These are phyloP conservation scores for Cydia strobilella DNA, from an alignment of 1,140 invertebrate species.

Conservation along the genomic window DNA sequence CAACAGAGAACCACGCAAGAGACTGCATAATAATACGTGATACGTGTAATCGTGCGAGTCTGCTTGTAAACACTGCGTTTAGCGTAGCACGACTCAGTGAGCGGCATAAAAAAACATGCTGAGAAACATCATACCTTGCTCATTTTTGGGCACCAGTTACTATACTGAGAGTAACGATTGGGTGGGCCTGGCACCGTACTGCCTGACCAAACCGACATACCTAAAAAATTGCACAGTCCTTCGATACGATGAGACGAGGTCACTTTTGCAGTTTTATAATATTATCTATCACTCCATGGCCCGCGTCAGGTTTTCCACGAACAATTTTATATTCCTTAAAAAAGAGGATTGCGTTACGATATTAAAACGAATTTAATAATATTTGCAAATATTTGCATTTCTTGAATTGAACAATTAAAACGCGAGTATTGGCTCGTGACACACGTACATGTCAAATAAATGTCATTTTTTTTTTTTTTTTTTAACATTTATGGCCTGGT, in stretches of 20 bases:
- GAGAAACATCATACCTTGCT: slow-evolving; percentile 57
- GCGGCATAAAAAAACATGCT: slow-evolving; percentile 13
- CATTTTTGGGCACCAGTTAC: slow-evolving; percentile 73
- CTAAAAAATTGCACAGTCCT: slow-evolving; percentile 72
- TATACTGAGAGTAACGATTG: slow-evolving; percentile 64
- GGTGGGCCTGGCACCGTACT: slow-evolving; percentile 66
- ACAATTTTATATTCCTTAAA: not conserved
- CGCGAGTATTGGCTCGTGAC: not conserved
- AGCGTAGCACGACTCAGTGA: not conserved
- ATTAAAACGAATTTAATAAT: not conserved
- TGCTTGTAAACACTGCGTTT: slow-evolving; percentile 23
- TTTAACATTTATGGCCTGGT: too few species aligned
- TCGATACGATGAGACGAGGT: slow-evolving; percentile 63
- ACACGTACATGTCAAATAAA: slow-evolving; percentile 3
- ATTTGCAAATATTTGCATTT: not conserved
- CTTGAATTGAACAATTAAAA: slow-evolving; percentile 3
- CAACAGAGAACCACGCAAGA: slow-evolving; percentile 27
- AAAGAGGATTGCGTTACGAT: not conserved
- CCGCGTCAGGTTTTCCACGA: not conserved
- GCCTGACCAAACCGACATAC: slow-evolving; percentile 79
- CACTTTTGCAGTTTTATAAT: slow-evolving; percentile 42
- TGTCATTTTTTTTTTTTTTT: not conserved
- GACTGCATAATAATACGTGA: slow-evolving; percentile 31
- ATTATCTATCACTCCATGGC: slow-evolving; percentile 8
- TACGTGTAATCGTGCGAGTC: slow-evolving; percentile 25